These are phyloP conservation scores for Sminthurinus signatus DNA, from an alignment of 1,140 invertebrate genomes.

Conservation along the genomic window DNA sequence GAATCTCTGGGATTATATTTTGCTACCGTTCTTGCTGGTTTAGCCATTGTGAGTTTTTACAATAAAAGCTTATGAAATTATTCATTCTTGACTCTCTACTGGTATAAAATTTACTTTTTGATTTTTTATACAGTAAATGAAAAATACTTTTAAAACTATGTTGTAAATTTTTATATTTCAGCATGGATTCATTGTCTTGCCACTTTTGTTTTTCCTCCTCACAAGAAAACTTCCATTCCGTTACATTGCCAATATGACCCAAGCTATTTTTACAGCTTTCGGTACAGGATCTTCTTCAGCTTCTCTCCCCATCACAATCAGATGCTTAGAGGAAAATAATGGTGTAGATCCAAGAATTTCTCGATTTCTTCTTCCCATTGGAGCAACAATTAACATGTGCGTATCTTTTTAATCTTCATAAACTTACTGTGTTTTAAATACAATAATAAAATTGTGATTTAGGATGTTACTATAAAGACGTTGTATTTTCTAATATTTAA, in stretches of 20 bases:
- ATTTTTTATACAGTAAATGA: too few species aligned
- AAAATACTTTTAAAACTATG: too few species aligned
- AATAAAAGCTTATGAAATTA: too few species aligned
- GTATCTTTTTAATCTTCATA: too few species aligned
- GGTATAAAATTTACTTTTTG: too few species aligned
- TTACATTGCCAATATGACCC: conserved; percentile 47
- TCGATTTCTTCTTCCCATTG: conserved; percentile 52
- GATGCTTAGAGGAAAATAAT: conserved; percentile 58
- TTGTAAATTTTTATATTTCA: too few species aligned
- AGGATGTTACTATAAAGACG: too few species aligned
- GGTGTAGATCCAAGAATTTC: conserved; percentile 55
- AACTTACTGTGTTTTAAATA: too few species aligned
- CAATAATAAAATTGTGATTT: too few species aligned
- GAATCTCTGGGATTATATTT: conserved; percentile 52
- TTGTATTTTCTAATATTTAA: too few species aligned
- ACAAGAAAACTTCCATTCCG: conserved; percentile 48
- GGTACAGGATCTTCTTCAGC: conserved; percentile 43
- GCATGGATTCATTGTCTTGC: conserved; percentile 48
- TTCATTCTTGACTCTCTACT: too few species aligned
- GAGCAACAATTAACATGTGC: conserved; percentile 51
- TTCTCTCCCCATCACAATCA: conserved; percentile 32
- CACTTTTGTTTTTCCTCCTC: conserved; percentile 46
- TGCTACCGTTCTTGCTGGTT: conserved; percentile 48
- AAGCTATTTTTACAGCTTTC: conserved; percentile 50
- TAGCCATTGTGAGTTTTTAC: too few species aligned